These are phyloP conservation scores for Branchinecta lynchi DNA, from an alignment of 1,140 invertebrate species.

Conservation along the genomic window DNA sequence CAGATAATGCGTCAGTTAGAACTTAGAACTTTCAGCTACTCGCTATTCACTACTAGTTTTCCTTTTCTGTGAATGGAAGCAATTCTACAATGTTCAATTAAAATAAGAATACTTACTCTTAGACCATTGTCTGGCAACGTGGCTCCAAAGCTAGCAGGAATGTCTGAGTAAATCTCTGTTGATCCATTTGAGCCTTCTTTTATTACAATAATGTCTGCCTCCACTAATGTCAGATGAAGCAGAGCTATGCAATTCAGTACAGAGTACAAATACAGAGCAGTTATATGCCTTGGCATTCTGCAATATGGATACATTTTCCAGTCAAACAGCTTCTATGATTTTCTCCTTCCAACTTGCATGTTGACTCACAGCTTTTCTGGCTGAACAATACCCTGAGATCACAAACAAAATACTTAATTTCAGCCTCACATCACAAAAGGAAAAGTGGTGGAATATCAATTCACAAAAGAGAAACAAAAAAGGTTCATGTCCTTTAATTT, in stretches of 20 bases:
- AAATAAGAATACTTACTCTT: conserved; percentile 29
- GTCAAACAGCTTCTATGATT: too few relatives aligned
- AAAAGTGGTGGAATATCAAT: too few relatives aligned
- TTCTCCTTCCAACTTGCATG: too few relatives aligned
- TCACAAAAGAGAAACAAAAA: too few relatives aligned
- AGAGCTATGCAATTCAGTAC: conserved; percentile 25
- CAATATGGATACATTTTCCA: conserved; percentile 20
- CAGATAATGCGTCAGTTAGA: too few relatives aligned
- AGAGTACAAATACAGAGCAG: conserved; percentile 21
- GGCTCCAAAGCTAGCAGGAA: conserved; percentile 48
- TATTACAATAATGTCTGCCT: conserved; percentile 35
- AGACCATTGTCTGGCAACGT: conserved; percentile 39
- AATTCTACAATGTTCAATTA: conserved; percentile 3
- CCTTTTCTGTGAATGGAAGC: background rate
- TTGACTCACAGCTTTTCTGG: too few relatives aligned
- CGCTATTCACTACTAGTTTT: too few relatives aligned
- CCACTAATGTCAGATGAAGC: conserved; percentile 26
- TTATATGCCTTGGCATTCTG: conserved; percentile 22
- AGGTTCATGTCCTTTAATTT: too few relatives aligned
- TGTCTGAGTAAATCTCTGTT: conserved; percentile 47
- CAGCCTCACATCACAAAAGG: too few relatives aligned
- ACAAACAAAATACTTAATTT: too few relatives aligned
- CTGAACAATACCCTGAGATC: too few relatives aligned
- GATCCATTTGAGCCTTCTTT: conserved; percentile 32
- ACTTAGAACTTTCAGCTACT: too few relatives aligned